Percentiles rank a stretch among this genome's conserved stretches.
Conservation (phyloP, 2,113 vertebrate genomes). For the Opisthocomus hoazin region DNA sequence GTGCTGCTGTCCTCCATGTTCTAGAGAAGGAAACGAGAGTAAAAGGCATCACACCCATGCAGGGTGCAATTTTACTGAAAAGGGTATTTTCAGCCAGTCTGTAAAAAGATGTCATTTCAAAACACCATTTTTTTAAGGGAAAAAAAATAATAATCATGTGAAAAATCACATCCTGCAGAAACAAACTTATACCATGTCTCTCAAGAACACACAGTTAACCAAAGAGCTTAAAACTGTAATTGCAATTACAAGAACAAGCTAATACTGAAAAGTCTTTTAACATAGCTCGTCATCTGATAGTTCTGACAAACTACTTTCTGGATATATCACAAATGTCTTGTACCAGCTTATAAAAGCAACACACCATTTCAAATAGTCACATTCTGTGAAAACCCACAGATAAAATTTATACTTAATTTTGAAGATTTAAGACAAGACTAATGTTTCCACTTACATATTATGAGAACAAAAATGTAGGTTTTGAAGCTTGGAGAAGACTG, state of each 20-base stretch:
- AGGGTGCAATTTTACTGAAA: background rate
- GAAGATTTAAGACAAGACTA: background rate
- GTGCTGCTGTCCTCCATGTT: background rate
- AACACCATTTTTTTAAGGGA: background rate
- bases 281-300: background rate
- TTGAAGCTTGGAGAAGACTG: background rate
- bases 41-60: background rate
- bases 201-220: background rate
- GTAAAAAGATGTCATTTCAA: background rate
- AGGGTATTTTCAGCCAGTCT: background rate
- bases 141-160: background rate
- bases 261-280: background rate
- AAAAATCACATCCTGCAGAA: background rate
- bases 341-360: background rate
- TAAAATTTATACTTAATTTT: background rate
- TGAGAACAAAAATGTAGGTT: background rate
- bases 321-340: background rate
- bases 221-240: background rate
- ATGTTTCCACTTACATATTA: background rate
- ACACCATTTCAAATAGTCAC: background rate
- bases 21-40: background rate
- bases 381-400: background rate
- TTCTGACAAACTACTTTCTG: background rate
- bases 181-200: background rate
- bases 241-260: background rate